Conservation (phyloP, 2,797 vertebrate species). For the Ara ararauna region DNA sequence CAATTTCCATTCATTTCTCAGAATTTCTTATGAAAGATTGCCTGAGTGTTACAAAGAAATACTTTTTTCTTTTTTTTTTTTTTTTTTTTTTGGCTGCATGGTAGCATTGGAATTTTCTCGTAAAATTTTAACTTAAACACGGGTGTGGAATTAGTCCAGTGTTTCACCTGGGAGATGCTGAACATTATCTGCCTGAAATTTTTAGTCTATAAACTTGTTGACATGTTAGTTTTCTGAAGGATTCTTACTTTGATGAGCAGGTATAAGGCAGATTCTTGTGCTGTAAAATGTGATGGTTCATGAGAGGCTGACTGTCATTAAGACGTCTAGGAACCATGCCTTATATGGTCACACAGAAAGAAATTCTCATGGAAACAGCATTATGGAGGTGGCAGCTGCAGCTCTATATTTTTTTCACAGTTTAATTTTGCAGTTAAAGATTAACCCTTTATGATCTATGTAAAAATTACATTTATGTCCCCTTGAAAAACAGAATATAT, state of each 20-base stretch:
- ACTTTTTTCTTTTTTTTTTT: background rate
- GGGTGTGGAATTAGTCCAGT: background rate
- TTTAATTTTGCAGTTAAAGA: conserved; percentile 43
- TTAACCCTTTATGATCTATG: conserved; percentile 11
- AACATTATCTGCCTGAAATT: background rate
- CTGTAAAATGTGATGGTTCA: conserved; percentile 15
- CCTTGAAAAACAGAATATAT: background rate
- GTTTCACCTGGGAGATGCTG: background rate
- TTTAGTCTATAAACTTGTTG: background rate
- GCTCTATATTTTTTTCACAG: conserved; percentile 44
- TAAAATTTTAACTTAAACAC: background rate
- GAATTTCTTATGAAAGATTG: background rate
- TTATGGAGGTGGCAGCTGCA: conserved; percentile 61
- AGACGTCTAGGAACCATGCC: conserved; percentile 32
- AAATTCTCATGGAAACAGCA: conserved; percentile 67
- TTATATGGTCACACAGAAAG: conserved; percentile 57
- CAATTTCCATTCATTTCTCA: conserved; percentile 2
- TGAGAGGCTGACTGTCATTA: conserved; percentile 48
- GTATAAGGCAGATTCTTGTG: background rate
- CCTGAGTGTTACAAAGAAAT: background rate
- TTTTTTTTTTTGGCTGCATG: background rate
- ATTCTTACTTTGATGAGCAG: background rate
- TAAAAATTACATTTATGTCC: background rate
- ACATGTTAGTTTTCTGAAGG: background rate
- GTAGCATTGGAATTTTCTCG: background rate